phyloP scores from a whole-genome alignment of 1,140 invertebrate genomes.

The Octopus sinensis region DNA sequence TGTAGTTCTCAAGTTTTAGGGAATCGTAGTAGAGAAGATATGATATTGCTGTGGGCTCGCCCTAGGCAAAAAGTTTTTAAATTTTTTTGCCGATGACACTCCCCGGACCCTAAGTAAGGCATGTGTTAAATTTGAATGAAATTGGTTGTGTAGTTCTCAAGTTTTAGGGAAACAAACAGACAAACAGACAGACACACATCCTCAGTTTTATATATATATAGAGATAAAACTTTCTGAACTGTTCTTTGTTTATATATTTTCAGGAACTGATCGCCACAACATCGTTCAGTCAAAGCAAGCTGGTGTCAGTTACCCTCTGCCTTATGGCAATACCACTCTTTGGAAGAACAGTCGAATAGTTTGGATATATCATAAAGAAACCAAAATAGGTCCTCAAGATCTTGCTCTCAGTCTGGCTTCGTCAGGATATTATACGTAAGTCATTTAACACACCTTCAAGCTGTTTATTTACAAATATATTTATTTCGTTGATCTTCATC shows the following conservation, averaged over 20 bases:
- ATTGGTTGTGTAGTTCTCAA: neutral
- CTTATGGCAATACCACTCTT: conserved; percentile 49
- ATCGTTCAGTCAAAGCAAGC: conserved; percentile 46
- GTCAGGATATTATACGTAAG: conserved; percentile 54
- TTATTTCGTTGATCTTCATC: too few relatives aligned
- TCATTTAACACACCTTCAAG: neutral
- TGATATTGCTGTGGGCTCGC: too few relatives aligned
- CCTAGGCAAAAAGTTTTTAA: too few relatives aligned
- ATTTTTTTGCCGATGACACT: too few relatives aligned
- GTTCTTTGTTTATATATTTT: neutral
- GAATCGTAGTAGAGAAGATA: too few relatives aligned
- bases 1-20: too few relatives aligned
- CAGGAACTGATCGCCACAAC: conserved; percentile 55
- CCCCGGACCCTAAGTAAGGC: too few relatives aligned
- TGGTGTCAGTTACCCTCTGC: conserved; percentile 52
- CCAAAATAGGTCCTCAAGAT: conserved; percentile 36
- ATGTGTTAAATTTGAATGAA: too few relatives aligned
- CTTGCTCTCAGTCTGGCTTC: conserved; percentile 52
- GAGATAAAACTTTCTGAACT: neutral
- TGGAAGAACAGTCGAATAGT: conserved; percentile 47
- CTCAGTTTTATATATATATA: neutral
- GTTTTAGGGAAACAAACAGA: neutral
- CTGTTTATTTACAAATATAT: too few relatives aligned
- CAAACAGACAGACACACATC: neutral
- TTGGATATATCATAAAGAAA: conserved; percentile 46